Evolutionary conservation across 2,888 invertebrate genomes (phyloP).

Genomic region (Seladonia tumulorum): DNA sequence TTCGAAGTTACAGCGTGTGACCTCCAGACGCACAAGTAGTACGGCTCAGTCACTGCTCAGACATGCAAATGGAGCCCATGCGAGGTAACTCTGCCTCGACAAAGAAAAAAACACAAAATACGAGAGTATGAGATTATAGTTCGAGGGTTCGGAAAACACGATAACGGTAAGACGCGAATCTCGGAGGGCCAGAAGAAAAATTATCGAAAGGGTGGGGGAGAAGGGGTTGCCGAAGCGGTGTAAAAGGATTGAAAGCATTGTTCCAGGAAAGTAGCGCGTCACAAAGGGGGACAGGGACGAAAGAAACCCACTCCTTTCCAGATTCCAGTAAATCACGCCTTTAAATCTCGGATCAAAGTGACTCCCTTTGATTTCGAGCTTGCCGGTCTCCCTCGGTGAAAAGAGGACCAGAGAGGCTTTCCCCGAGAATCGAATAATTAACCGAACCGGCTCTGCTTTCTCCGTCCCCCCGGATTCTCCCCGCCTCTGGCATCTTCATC

Average conservation of each 20-base stretch:
- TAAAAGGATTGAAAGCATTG: constrained; percentile 43
- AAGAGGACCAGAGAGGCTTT: constrained; percentile 7
- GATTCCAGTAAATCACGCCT: constrained; percentile 50
- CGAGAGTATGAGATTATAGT: neutral
- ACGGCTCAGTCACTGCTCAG: neutral
- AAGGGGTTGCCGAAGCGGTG: constrained; percentile 5
- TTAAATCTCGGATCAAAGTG: constrained; percentile 52
- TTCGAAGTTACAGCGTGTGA: neutral
- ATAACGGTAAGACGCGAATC: constrained; percentile 9
- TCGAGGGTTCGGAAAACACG: neutral
- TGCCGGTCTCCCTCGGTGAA: neutral
- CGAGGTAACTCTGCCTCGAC: neutral
- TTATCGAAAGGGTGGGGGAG: constrained; percentile 19
- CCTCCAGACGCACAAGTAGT: neutral
- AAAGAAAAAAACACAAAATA: neutral
- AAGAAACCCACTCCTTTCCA: constrained; percentile 28
- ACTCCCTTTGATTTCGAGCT: constrained; percentile 19
- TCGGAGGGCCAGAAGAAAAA: constrained; percentile 25
- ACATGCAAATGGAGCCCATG: neutral
- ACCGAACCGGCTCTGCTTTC: constrained; percentile 36
- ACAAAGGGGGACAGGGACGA: constrained; percentile 7
- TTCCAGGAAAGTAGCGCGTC: constrained; percentile 16
- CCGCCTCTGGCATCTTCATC: neutral
- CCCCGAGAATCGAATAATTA: constrained; percentile 56
- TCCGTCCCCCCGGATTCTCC: neutral